phyloP scores from a whole-genome alignment of 2,797 vertebrate species.

The Hemitrygon akajei region DNA sequence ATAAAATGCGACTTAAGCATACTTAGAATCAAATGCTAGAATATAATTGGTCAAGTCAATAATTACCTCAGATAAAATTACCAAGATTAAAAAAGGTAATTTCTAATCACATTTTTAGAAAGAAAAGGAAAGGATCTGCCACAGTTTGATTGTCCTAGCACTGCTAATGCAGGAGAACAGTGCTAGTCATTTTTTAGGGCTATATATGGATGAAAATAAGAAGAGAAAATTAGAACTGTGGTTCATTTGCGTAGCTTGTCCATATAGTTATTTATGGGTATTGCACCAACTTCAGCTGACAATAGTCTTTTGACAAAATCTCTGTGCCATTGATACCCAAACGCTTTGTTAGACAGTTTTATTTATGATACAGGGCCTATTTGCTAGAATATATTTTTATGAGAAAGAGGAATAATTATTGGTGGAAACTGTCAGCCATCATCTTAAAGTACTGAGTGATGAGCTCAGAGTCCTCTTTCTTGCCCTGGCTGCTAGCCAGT shows the following conservation, averaged over 20 bases:
- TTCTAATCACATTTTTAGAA: not conserved
- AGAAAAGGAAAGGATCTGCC: not conserved
- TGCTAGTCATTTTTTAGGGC: not conserved
- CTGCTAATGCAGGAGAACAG: not conserved
- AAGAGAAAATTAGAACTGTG: slow-evolving; percentile 10
- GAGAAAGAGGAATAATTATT: not conserved
- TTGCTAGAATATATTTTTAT: not conserved
- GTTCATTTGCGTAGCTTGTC: not conserved
- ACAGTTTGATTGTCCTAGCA: not conserved
- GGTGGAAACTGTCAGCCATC: slow-evolving; percentile 66
- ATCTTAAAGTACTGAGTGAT: slow-evolving; percentile 73
- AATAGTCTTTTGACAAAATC: not conserved
- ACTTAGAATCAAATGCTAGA: not conserved
- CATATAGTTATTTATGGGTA: slow-evolving; percentile 28
- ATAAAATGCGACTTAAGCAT: not conserved
- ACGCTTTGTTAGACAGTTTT: not conserved
- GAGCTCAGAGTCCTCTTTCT: slow-evolving; percentile 88
- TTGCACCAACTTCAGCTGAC: not conserved
- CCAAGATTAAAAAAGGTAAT: not conserved
- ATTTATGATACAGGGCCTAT: not conserved
- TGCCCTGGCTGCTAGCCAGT: slow-evolving; percentile 66
- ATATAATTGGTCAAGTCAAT: not conserved
- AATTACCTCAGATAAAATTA: not conserved
- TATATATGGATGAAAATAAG: slow-evolving; percentile 34
- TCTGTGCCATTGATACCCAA: not conserved